These are phyloP conservation scores for Xestia xanthographa DNA, from an alignment of 2,888 invertebrate species.

Conservation along the genomic window DNA sequence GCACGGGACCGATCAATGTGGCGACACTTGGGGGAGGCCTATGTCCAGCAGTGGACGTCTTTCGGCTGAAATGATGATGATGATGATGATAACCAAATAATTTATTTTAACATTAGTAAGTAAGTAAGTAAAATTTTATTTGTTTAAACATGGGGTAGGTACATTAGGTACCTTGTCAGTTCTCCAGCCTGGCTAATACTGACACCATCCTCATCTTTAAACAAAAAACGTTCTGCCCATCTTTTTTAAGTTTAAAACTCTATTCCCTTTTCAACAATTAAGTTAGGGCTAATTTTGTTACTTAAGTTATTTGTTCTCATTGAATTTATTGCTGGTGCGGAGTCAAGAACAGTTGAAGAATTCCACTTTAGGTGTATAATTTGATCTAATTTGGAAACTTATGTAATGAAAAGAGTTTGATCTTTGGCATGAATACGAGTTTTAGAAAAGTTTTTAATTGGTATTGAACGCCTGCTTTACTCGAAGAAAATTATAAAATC, in stretches of 20 bases:
- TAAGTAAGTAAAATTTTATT: too few species aligned
- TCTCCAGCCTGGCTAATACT: neutral
- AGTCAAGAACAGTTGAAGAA: slow-evolving; percentile 80
- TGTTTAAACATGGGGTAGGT: too few species aligned
- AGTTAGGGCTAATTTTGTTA: slow-evolving; percentile 82
- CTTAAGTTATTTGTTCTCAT: slow-evolving; percentile 84
- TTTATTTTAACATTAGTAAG: too few species aligned
- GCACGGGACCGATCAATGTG: too few species aligned
- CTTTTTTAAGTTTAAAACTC: slow-evolving; percentile 73
- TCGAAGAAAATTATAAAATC: slow-evolving; percentile 5
- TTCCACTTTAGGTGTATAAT: slow-evolving; percentile 80
- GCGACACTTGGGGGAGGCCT: too few species aligned
- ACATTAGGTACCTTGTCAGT: too few species aligned
- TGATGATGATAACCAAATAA: too few species aligned
- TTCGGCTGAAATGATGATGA: too few species aligned
- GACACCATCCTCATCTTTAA: slow-evolving; percentile 64
- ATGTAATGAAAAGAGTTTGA: slow-evolving; percentile 62
- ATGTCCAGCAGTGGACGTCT: too few species aligned
- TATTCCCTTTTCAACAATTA: slow-evolving; percentile 82
- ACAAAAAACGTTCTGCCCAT: slow-evolving; percentile 73
- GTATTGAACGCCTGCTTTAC: slow-evolving; percentile 24
- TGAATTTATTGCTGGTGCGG: slow-evolving; percentile 83
- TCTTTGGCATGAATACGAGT: slow-evolving; percentile 45
- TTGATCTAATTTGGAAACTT: slow-evolving; percentile 71
- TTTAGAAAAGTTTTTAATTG: slow-evolving; percentile 50